Conservation (phyloP, 1,140 invertebrate genomes). For the Calephelis nemesis region DNA sequence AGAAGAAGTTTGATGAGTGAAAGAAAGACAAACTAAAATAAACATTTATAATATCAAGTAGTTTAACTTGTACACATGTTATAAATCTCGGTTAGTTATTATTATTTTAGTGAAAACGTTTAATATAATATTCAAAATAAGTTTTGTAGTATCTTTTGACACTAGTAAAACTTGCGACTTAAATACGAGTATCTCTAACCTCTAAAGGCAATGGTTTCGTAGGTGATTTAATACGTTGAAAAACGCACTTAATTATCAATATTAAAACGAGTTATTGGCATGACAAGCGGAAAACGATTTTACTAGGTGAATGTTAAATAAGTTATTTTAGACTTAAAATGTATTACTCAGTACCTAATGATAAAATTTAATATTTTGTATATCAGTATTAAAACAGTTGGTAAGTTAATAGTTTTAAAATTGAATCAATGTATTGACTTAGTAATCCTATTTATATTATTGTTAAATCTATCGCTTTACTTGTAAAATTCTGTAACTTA, state of each 20-base stretch:
- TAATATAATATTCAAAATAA: no score
- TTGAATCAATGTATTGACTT: background rate
- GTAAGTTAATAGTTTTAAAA: conserved; percentile 4
- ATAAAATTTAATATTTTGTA: conserved; percentile 13
- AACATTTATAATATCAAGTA: no score
- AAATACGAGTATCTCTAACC: no score
- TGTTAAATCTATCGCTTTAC: conserved; percentile 1
- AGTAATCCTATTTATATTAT: conserved; percentile 3
- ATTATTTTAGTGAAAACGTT: no score
- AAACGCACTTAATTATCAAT: background rate
- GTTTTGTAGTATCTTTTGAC: no score
- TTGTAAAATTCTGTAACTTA: background rate
- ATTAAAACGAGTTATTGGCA: conserved; percentile 16
- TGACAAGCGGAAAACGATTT: conserved; percentile 7
- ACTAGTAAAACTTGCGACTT: no score
- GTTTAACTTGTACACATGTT: no score
- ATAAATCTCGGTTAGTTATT: no score
- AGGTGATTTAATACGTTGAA: no score
- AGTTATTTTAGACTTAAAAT: conserved; percentile 3
- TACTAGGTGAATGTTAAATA: background rate
- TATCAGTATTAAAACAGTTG: conserved; percentile 14
- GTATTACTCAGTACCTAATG: background rate
- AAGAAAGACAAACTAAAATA: no score
- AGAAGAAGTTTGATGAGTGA: no score
- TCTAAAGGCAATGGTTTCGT: no score